Base-by-base conservation (phyloP, 2,888 invertebrate genomes). In the Gastracanthus pulcherrimus region DNA sequence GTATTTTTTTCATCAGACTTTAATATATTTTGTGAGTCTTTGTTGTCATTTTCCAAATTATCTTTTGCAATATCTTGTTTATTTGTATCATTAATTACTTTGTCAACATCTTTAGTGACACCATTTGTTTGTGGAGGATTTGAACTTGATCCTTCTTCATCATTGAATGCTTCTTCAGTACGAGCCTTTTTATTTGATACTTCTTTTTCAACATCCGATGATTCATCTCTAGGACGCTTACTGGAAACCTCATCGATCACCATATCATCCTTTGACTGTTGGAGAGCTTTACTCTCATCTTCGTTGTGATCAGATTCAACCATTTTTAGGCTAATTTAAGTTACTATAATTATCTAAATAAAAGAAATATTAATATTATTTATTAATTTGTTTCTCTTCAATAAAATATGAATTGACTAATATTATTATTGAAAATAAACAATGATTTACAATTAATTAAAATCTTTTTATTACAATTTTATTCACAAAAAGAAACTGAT, bases 251-350 rank as follows among this genome's bases (percentile, higher is more conserved):
- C 51, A 38, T 76, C 38, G 29, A 11, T 66, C 11, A n/a, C n/a
- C 16, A 23, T 64, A 7, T 55, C 45, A 45, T 34, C 41, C 0
- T 67, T 4, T 9, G 48, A 70, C 29, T 75, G 23, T 29, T 67
- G 16, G 4, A 7, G 4, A n/a, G 36, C 26, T 31, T n/a, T 64
- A 1, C 0, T 64, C 9, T 80, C 72, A 26, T 19, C 38, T 62
- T 82, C 79, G 13, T 45, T 64, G 1, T 48, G 36, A 23, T 77
- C 72, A 5, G 80, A 60, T 34, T 82, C 80, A 55, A 82, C 77
- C 82, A 82, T 82, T 64, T 80, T 80, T n/a, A 29, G 7, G 7
- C 13, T 51, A 1, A 34, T 16, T 31, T 62, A n/a, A n/a, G 60
- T n/a, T 16, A 45, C 26, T n/a, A 60, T 2, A 77, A 34, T 5